Conservation (phyloP, 2,888 invertebrate genomes). For the Tyria jacobaeae region DNA sequence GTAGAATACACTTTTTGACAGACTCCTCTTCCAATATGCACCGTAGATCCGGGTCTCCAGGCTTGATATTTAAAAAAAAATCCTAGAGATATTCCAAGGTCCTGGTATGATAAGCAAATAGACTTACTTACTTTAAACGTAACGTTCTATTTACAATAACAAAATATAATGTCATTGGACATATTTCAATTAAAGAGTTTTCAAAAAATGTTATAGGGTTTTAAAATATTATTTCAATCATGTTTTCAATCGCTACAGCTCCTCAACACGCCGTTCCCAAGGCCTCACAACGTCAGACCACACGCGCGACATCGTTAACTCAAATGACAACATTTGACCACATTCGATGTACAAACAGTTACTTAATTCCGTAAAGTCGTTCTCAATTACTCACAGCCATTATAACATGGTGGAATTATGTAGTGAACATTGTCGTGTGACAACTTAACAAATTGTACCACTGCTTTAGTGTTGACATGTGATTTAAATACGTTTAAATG, state of each 20-base stretch:
- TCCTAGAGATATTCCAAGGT: background rate
- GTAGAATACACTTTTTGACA: too few species aligned
- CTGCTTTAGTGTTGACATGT: conserved; percentile 31
- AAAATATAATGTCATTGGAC: background rate
- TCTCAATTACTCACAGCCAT: conserved; percentile 41
- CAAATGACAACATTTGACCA: conserved; percentile 73
- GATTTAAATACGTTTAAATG: conserved; percentile 22
- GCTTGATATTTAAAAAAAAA: too few species aligned
- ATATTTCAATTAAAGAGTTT: background rate
- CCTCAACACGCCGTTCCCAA: conserved; percentile 32
- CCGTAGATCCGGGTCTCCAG: too few species aligned
- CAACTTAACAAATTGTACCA: conserved; percentile 34
- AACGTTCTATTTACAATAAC: too few species aligned
- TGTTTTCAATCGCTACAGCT: background rate
- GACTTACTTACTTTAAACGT: too few species aligned
- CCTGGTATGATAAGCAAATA: too few species aligned
- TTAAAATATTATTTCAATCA: background rate
- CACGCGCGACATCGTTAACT: conserved; percentile 73
- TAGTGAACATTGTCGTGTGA: conserved; percentile 27
- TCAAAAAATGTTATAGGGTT: too few species aligned
- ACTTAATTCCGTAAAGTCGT: conserved; percentile 43
- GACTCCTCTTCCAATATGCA: too few species aligned
- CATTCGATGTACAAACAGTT: conserved; percentile 30
- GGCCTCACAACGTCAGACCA: conserved; percentile 58
- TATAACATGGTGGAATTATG: conserved; percentile 36